Conservation (phyloP, 2,888 invertebrate species). For the Ceriagrion tenellum region DNA sequence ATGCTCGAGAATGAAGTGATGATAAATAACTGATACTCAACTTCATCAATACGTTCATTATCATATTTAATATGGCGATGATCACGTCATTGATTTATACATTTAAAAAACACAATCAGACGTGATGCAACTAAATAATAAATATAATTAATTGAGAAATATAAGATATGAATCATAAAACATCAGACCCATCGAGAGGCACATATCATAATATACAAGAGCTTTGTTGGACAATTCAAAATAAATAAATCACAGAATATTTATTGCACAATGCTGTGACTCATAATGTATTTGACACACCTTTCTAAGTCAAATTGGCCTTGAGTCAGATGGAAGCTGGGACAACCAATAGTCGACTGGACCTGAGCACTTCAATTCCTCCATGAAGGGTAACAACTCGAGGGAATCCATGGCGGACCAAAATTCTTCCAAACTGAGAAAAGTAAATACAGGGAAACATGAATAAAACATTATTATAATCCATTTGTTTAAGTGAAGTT, state of each 20-base stretch:
- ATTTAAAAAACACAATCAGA: not conserved
- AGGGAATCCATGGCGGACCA: slow-evolving; percentile 88
- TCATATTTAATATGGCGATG: not conserved
- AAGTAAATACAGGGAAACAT: not conserved
- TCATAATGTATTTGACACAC: not conserved
- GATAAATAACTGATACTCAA: not conserved
- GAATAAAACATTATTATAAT: not conserved
- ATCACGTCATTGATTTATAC: not conserved
- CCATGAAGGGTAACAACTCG: slow-evolving; percentile 93
- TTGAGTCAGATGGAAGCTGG: slow-evolving; percentile 74
- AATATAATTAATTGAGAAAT: not conserved
- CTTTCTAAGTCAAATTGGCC: not conserved
- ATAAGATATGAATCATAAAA: not conserved
- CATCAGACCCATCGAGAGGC: not conserved
- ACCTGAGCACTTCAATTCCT: slow-evolving; percentile 88
- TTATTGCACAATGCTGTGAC: not conserved
- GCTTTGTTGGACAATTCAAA: not conserved
- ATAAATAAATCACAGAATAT: not conserved
- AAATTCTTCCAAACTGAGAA: slow-evolving; percentile 90
- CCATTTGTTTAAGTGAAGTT: too few relatives aligned
- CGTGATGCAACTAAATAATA: not conserved
- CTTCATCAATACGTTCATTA: not conserved
- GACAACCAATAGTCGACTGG: slow-evolving; percentile 78
- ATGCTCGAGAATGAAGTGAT: too few relatives aligned
- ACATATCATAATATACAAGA: not conserved